Evolutionary conservation across 2,113 vertebrate species (phyloP).

Genomic region (Hydrochoerus hydrochaeris): DNA sequence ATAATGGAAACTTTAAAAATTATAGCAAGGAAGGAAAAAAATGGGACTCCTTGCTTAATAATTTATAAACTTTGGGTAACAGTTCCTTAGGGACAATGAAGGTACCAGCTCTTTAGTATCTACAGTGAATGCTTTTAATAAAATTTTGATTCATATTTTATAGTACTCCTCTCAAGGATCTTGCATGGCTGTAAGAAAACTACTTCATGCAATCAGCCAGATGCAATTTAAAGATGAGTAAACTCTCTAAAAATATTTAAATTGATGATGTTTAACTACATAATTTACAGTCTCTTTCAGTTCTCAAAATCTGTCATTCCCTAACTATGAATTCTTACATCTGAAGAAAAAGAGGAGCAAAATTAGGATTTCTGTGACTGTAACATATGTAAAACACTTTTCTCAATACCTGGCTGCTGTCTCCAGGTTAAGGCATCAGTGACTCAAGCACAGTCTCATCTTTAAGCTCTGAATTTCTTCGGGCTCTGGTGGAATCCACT

Average conservation of each 20-base stretch:
- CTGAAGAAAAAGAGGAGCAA: not conserved
- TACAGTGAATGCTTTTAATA: constrained; percentile 33
- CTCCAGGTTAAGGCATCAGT: not conserved
- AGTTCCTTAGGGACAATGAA: not conserved
- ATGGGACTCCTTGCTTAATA: not conserved
- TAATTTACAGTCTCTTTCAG: constrained; percentile 46
- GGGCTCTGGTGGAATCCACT: not conserved
- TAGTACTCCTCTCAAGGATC: not conserved
- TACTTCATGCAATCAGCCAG: constrained; percentile 40
- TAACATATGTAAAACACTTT: constrained; percentile 3
- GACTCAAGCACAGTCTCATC: not conserved
- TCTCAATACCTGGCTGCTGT: not conserved
- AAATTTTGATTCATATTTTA: constrained; percentile 54
- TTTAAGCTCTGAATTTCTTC: not conserved
- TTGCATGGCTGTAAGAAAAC: not conserved
- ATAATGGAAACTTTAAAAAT: constrained; percentile 34
- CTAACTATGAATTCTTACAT: constrained; percentile 3
- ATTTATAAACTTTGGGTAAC: constrained; percentile 43
- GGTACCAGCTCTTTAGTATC: not conserved
- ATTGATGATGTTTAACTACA: not conserved
- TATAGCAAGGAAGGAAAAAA: not conserved
- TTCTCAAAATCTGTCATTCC: constrained; percentile 55
- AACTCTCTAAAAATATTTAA: constrained; percentile 35
- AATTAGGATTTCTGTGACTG: not conserved
- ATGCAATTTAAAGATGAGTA: constrained; percentile 35